Evolutionary conservation across 1,140 invertebrate species (phyloP).

Genomic region (Tetragnatha versicolor): DNA sequence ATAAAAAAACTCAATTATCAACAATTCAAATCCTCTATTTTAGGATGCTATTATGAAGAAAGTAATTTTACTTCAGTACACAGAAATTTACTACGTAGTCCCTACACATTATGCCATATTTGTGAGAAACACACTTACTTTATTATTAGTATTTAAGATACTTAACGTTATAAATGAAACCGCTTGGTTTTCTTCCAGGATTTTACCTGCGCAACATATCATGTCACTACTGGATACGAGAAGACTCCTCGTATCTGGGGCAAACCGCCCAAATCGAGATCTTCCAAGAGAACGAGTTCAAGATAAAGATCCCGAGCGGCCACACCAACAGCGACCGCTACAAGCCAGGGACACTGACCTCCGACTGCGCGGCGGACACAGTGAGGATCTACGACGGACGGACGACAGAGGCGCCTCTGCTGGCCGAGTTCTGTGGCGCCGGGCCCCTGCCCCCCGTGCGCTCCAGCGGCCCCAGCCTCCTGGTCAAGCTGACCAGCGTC

Average conservation of each 20-base stretch:
- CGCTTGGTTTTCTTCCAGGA: conserved; percentile 4
- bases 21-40: too few relatives aligned
- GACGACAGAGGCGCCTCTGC: conserved; percentile 84
- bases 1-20: too few relatives aligned
- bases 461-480: conserved; percentile 82
- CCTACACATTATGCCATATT: too few relatives aligned
- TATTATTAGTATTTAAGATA: neutral
- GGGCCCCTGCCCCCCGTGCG: conserved; percentile 79
- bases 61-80: too few relatives aligned
- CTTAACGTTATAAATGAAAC: neutral
- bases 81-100: too few relatives aligned
- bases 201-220: conserved; percentile 56
- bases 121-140: neutral
- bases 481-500: conserved; percentile 87
- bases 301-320: conserved; percentile 53
- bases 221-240: conserved; percentile 47
- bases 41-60: too few relatives aligned
- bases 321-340: conserved; percentile 57
- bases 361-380: conserved; percentile 81
- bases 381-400: conserved; percentile 89
- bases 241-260: conserved; percentile 38
- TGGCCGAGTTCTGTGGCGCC: conserved; percentile 86
- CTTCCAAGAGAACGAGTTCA: conserved; percentile 55
- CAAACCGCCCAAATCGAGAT: conserved; percentile 52
- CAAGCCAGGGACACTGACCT: conserved; percentile 70